Evolutionary conservation across 2,797 vertebrate species (phyloP).

Genomic region (Pangasius krempfi): DNA sequence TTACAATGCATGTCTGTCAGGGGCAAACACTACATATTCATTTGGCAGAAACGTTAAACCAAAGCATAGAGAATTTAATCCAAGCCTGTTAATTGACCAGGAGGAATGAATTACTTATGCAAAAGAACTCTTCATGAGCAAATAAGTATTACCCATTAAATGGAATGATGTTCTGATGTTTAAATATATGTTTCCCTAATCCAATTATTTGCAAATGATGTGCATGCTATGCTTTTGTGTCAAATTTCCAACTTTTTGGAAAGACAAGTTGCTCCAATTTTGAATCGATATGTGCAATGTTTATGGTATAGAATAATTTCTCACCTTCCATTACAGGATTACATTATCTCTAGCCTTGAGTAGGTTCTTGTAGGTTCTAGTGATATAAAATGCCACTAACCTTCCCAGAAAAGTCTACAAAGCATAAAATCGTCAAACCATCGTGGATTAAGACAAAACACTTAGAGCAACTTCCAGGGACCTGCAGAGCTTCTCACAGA

Average conservation of each 20-base stretch:
- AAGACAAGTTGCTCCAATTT: neutral
- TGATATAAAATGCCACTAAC: neutral
- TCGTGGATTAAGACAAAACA: neutral
- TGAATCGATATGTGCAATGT: neutral
- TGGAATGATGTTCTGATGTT: neutral
- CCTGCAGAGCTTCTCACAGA: neutral
- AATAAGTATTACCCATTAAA: neutral
- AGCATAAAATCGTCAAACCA: neutral
- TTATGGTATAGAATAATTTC: neutral
- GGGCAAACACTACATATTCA: slow-evolving; percentile 43
- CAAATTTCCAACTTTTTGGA: neutral
- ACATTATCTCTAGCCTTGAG: neutral
- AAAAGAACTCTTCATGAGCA: neutral
- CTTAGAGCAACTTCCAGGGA: neutral
- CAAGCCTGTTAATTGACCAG: neutral
- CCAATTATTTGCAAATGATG: neutral
- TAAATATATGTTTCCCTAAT: neutral
- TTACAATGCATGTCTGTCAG: slow-evolving; percentile 88
- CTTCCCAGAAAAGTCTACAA: neutral
- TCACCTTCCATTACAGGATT: neutral
- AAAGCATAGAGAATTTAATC: neutral
- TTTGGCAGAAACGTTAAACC: neutral
- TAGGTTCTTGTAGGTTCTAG: neutral
- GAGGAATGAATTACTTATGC: neutral
- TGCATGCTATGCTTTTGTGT: neutral